Evolutionary conservation across 2,113 vertebrate genomes (phyloP).

Genomic region (Pantherophis guttatus): DNA sequence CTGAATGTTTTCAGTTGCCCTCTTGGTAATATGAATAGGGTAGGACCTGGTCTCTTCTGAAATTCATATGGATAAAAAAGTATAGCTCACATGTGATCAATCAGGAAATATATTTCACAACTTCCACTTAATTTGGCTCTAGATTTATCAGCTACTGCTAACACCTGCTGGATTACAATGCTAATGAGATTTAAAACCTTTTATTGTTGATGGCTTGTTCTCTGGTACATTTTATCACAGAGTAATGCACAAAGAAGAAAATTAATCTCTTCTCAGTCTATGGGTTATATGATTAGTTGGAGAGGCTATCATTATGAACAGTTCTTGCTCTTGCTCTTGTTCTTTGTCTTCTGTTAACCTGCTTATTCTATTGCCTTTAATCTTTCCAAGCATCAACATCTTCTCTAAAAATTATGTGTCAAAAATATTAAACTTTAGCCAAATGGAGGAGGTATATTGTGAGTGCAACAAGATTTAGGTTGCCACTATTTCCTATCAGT

Average conservation of each 20-base stretch:
- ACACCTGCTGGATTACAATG: neutral
- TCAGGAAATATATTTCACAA: neutral
- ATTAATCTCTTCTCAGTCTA: neutral
- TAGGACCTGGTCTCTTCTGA: neutral
- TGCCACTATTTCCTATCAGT: neutral
- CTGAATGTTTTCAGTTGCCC: neutral
- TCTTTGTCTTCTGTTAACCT: neutral
- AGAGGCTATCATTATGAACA: neutral
- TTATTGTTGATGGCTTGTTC: neutral
- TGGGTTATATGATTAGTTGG: neutral
- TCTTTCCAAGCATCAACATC: neutral
- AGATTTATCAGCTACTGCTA: neutral
- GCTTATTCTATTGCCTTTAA: neutral
- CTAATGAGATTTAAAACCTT: neutral
- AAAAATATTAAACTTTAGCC: neutral
- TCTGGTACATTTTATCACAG: neutral
- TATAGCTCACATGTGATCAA: neutral
- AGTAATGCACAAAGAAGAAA: neutral
- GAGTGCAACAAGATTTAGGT: neutral
- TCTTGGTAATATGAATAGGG: neutral
- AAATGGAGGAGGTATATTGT: neutral
- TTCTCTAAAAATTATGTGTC: neutral
- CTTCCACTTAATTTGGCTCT: neutral
- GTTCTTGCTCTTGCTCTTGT: neutral
- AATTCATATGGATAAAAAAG: neutral